Evolutionary conservation across 2,113 vertebrate species (phyloP).

Genomic region (Serinus canaria): DNA sequence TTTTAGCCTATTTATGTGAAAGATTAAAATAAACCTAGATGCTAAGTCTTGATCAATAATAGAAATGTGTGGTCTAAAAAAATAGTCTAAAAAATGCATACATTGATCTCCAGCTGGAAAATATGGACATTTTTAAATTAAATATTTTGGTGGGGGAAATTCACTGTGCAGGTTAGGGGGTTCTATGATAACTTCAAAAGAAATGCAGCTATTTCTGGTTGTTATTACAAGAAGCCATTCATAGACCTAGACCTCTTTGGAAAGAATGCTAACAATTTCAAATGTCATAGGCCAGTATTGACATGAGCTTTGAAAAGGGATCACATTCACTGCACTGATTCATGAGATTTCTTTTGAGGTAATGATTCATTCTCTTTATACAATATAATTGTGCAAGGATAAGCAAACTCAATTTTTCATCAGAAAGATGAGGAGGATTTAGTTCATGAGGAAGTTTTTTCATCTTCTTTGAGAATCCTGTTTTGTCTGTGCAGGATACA

Average conservation of each 20-base stretch:
- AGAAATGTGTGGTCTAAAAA: background rate
- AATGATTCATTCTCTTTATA: background rate
- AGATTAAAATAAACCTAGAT: slow-evolving; percentile 22
- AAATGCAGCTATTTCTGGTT: slow-evolving; percentile 7
- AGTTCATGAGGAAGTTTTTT: background rate
- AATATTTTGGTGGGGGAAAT: background rate
- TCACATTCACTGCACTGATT: background rate
- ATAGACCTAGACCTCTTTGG: background rate
- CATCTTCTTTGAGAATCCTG: background rate
- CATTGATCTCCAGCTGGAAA: background rate
- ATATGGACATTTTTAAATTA: background rate
- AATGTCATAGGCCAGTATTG: background rate
- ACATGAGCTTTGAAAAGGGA: background rate
- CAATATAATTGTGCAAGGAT: background rate
- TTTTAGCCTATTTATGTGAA: slow-evolving; percentile 29
- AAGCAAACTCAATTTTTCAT: background rate
- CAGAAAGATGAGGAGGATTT: background rate
- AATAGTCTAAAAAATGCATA: background rate
- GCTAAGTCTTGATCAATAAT: background rate
- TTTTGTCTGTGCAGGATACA: background rate
- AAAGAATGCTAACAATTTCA: slow-evolving; percentile 18
- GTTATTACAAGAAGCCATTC: background rate
- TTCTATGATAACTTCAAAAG: background rate
- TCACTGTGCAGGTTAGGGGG: background rate
- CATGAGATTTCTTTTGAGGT: background rate